phyloP scores from a whole-genome alignment of 64 coral and sea anemone genomes.

The Dendronephthya gigantea region DNA sequence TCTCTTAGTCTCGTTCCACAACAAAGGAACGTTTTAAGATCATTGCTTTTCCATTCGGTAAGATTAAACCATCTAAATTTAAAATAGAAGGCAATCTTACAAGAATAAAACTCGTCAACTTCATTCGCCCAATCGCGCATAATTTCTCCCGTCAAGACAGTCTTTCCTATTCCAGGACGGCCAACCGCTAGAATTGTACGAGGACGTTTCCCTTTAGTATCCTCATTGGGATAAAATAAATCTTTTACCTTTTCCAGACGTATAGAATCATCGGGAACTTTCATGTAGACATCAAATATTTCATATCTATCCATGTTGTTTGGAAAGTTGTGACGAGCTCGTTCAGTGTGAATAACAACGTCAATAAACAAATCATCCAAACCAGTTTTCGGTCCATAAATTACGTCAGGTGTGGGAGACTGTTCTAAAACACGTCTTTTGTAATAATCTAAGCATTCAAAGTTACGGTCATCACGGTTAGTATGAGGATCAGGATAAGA shows the following conservation, averaged over 20 bases:
- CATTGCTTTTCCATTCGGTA: too few species aligned
- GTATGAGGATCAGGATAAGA: too few species aligned
- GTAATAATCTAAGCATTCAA: too few species aligned
- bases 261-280: too few species aligned
- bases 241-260: not conserved
- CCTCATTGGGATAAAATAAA: not conserved
- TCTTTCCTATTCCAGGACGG: too few species aligned
- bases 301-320: not conserved
- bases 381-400: too few species aligned
- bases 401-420: too few species aligned
- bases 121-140: not conserved
- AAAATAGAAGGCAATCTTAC: not conserved
- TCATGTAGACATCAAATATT: not conserved
- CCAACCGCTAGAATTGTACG: not conserved
- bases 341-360: not conserved
- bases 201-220: not conserved
- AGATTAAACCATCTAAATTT: too few species aligned
- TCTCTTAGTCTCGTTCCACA: not conserved
- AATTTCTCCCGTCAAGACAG: not conserved
- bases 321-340: not conserved
- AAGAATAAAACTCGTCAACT: not conserved
- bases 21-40: not conserved
- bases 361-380: too few species aligned
- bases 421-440: too few species aligned
- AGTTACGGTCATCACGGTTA: too few species aligned